phyloP scores from a whole-genome alignment of 2,888 invertebrate genomes.

The Stictocephala bisonia region DNA sequence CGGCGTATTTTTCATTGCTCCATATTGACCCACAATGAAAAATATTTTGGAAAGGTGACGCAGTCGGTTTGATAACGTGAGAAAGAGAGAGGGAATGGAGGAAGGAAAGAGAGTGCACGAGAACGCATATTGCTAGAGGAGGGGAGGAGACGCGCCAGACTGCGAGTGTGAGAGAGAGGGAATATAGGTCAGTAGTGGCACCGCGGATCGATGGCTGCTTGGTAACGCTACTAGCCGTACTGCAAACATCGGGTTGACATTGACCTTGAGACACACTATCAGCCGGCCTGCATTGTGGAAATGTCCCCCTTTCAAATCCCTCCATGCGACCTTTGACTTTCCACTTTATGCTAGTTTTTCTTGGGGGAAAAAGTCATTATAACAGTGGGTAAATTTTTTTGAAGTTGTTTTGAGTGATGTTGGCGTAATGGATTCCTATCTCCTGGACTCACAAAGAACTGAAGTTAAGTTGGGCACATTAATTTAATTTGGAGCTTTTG shows the following conservation, averaged over 20 bases:
- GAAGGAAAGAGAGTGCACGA: neutral
- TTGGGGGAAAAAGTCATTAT: no score
- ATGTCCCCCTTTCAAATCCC: neutral
- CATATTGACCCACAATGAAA: no score
- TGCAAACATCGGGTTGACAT: conserved; percentile 37
- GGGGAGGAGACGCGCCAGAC: neutral
- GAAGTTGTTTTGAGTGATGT: no score
- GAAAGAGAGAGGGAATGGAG: conserved; percentile 5
- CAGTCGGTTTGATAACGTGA: no score
- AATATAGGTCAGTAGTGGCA: conserved; percentile 46
- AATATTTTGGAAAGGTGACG: no score
- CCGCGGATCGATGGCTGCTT: conserved; percentile 36
- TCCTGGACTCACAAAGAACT: no score
- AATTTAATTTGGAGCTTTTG: no score
- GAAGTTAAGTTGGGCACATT: no score
- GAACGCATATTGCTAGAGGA: neutral
- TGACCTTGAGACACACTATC: conserved; percentile 36
- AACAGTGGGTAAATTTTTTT: no score
- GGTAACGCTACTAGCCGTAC: conserved; percentile 42
- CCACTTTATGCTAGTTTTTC: neutral
- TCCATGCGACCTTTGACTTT: conserved; percentile 10
- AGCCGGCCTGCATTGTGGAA: neutral
- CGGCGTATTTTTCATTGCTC: no score
- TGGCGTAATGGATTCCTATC: no score
- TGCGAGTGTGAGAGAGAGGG: conserved; percentile 35